Conservation (phyloP, 2,113 vertebrate genomes). For the Catharus fuscescens region DNA sequence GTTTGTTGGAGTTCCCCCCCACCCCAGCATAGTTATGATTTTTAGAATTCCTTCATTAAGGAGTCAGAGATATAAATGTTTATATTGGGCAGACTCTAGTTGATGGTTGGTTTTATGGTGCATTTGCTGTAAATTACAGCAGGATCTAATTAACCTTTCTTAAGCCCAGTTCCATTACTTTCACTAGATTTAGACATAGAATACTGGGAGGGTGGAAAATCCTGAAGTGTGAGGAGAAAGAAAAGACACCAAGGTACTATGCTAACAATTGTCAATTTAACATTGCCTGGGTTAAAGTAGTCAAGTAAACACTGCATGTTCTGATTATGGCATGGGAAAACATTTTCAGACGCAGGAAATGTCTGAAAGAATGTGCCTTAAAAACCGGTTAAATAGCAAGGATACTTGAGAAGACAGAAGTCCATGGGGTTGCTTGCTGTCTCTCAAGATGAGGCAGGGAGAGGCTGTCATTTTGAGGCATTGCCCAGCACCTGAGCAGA, state of each 20-base stretch:
- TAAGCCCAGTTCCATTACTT: background rate
- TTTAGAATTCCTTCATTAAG: background rate
- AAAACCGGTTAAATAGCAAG: background rate
- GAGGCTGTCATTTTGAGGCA: background rate
- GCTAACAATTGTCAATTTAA: background rate
- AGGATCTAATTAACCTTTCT: background rate
- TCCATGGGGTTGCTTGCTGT: fast-evolving
- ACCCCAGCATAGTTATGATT: background rate
- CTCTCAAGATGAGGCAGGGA: background rate
- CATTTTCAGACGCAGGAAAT: background rate
- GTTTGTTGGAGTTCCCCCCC: background rate
- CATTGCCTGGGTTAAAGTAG: background rate
- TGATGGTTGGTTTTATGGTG: background rate
- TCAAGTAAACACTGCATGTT: background rate
- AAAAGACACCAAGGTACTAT: background rate
- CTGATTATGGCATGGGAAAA: background rate
- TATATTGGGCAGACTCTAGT: background rate
- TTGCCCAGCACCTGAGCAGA: background rate
- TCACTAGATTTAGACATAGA: background rate
- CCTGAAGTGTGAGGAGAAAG: background rate
- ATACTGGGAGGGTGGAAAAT: background rate
- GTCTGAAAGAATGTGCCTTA: background rate
- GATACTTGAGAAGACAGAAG: background rate
- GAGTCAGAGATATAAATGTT: background rate
- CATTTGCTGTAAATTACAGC: background rate